phyloP scores from a whole-genome alignment of 2,888 invertebrate species.

The Mythimna vitellina region DNA sequence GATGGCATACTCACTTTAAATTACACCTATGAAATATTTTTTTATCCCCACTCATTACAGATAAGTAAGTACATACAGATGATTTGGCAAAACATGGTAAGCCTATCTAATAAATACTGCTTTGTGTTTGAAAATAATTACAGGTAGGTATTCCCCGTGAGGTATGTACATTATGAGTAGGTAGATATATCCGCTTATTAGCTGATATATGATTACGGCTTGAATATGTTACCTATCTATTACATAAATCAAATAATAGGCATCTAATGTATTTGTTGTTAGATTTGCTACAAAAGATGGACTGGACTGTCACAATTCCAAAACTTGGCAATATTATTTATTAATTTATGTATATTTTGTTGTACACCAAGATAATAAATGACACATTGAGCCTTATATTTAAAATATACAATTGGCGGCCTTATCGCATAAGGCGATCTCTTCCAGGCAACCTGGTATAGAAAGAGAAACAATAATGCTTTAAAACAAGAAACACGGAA shows the following conservation, averaged over 20 bases:
- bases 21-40: not conserved
- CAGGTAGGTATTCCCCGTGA: not conserved
- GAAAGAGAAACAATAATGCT: too few species aligned
- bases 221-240: conserved; percentile 26
- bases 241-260: conserved; percentile 1
- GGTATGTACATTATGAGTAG: not conserved
- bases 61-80: not conserved
- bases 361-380: too few species aligned
- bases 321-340: not conserved
- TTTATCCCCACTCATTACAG: not conserved
- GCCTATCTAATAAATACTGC: not conserved
- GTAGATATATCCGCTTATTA: conserved; percentile 11
- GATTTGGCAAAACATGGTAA: conserved; percentile 9
- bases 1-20: not conserved
- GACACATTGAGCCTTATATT: too few species aligned
- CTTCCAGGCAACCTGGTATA: too few species aligned
- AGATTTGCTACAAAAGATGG: not conserved
- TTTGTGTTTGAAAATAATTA: conserved; percentile 7
- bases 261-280: not conserved
- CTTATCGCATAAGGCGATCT: too few species aligned
- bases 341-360: too few species aligned
- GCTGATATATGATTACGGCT: conserved; percentile 17
- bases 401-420: too few species aligned
- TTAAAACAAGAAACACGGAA: not conserved
- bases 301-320: too few species aligned